Conservation (phyloP, 2,888 invertebrate genomes). For the Oligia latruncula region DNA sequence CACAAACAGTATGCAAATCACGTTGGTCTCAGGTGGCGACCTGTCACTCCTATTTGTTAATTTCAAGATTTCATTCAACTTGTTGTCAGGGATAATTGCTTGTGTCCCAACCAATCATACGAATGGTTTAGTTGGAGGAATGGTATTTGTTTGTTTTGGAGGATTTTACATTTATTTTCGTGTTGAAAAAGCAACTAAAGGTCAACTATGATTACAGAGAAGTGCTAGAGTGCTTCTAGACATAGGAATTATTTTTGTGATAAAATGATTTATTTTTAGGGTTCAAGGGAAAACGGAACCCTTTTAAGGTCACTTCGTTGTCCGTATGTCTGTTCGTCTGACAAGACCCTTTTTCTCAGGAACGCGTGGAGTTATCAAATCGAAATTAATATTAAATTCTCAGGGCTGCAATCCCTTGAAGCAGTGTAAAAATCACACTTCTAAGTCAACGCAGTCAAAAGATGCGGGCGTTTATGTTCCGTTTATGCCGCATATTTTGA, state of each 20-base stretch:
- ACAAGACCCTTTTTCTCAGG: no score
- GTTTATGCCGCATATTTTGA: no score
- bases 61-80: slow-evolving; percentile 53
- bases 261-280: not conserved
- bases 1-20: slow-evolving; percentile 50
- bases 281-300: no score
- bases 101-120: slow-evolving; percentile 15
- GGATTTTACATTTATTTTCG: not conserved
- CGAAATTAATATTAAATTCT: no score
- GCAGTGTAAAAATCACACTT: no score
- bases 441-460: no score
- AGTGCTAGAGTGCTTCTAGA: not conserved
- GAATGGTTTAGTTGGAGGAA: slow-evolving; percentile 5
- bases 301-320: no score
- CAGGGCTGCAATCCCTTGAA: no score
- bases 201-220: not conserved
- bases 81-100: slow-evolving; percentile 42
- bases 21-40: slow-evolving; percentile 54
- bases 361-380: no score
- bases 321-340: no score
- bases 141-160: slow-evolving; percentile 4
- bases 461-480: no score
- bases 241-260: not conserved
- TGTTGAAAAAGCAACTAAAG: not conserved
- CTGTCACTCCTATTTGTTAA: slow-evolving; percentile 56